Evolutionary conservation across 2,888 invertebrate species (phyloP), one percentile per base, ranked within the genome.

Genomic region (Gymnoscelis rufifasciata): DNA sequence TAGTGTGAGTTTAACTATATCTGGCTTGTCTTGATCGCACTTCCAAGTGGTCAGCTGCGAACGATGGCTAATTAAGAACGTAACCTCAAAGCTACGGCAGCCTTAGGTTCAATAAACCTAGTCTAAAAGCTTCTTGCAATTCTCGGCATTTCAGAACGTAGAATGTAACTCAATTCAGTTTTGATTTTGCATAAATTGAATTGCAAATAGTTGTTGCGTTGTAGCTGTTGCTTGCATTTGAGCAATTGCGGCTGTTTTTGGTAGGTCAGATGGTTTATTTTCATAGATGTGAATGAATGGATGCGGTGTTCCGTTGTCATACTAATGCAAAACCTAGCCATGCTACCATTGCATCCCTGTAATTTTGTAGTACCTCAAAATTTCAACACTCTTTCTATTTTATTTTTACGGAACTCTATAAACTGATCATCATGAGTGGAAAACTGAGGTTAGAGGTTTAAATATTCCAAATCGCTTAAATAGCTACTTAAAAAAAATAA

Each of bases 51-150:
- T 83, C 83, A 83, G 78, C 78, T 77, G 74, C 75, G 65, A 74
- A 76, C 72, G 82, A 81, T 78, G 74, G 79, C 78, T 83, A 84
- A 87, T 87, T 87, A 86, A 82, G 84, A 77, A 81, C 73, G 70
- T 73, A 74, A 81, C 83, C 83, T 78, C 82, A 74, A 68, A 64
- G 68, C 62, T 64, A 69, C 59, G 64, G 65, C 74, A 66, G 77
- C 64, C 68, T 75, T 68, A 75, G 80, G 77, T 77, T 66, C 62
- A 68, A 75, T 78, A 81, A 83, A 83, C 81, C 76, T 66, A 67
- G 66, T 67, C 78, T 80, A 78, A 80, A 78, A 75, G 71, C 74
- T 73, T 64, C 67, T 71, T 67, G 77, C 76, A 75, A 73, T 73
- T 70, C 61, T 57, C 63, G 65, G 72, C 64, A 66, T 74, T 72